phyloP scores from a whole-genome alignment of 1,140 invertebrate genomes.

The Acromyrmex heyeri region DNA sequence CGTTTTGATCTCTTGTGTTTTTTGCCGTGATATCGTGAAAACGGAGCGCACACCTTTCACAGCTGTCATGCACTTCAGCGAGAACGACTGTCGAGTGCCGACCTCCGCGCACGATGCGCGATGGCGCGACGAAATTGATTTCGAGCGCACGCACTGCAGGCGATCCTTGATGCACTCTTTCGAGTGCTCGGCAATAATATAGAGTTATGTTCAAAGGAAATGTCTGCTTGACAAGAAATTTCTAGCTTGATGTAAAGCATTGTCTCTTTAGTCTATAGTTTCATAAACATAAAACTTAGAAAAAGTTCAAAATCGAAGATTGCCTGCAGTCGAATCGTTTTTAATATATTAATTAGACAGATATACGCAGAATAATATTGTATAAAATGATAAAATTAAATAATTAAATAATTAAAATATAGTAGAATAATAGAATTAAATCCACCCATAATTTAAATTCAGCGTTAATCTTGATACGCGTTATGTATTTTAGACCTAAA shows the following conservation, averaged over 20 bases:
- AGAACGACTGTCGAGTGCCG: conserved; percentile 25
- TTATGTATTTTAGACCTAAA: background rate
- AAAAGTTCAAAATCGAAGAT: background rate
- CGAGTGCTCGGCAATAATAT: conserved; percentile 8
- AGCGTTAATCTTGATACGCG: conserved; percentile 5
- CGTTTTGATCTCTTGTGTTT: background rate
- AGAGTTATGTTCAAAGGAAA: background rate
- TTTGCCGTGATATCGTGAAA: background rate
- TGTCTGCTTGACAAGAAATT: background rate
- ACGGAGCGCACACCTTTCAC: background rate
- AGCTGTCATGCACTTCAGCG: conserved; percentile 4
- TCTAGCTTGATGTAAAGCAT: background rate
- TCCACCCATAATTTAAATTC: background rate
- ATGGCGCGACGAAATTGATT: conserved; percentile 61
- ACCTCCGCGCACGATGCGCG: conserved; percentile 20
- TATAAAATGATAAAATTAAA: background rate
- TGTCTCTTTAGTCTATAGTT: background rate
- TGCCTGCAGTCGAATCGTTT: background rate
- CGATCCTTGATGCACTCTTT: conserved; percentile 31
- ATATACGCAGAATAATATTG: background rate
- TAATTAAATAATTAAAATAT: background rate
- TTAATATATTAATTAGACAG: background rate
- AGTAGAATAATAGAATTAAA: background rate
- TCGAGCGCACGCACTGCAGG: conserved; percentile 26
- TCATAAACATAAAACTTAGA: background rate